phyloP scores from a whole-genome alignment of 2,888 invertebrate genomes.

The Azorinus chamasolen region DNA sequence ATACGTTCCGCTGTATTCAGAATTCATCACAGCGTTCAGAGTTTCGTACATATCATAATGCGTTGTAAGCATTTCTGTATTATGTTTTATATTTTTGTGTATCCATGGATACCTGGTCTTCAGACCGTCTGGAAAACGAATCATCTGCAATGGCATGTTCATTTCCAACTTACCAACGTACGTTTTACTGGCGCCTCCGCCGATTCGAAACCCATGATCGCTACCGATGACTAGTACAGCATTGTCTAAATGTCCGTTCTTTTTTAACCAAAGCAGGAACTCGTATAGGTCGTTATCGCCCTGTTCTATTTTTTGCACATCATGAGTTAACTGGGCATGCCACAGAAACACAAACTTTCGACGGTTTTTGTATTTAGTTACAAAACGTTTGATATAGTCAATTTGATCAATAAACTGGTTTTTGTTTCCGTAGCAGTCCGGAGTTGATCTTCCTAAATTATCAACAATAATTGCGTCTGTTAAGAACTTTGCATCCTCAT shows the following conservation, averaged over 20 bases:
- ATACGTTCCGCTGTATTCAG: not conserved
- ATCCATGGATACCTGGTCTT: conserved; percentile 89
- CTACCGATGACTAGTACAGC: conserved; percentile 88
- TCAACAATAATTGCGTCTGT: too few relatives aligned
- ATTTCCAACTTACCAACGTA: conserved; percentile 93
- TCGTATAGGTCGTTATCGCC: conserved; percentile 90
- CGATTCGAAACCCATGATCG: conserved; percentile 91
- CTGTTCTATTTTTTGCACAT: conserved; percentile 91
- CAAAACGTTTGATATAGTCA: too few relatives aligned
- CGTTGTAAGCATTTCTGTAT: conserved; percentile 91
- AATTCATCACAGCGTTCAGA: conserved; percentile 89
- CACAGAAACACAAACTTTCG: too few relatives aligned
- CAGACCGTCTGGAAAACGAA: conserved; percentile 92
- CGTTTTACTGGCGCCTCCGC: conserved; percentile 87
- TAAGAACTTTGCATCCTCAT: too few relatives aligned
- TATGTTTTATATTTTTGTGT: conserved; percentile 89
- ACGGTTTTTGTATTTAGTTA: too few relatives aligned
- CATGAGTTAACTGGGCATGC: too few relatives aligned
- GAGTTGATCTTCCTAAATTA: too few relatives aligned
- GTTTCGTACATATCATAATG: conserved; percentile 95
- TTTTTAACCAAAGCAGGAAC: conserved; percentile 88
- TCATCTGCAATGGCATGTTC: conserved; percentile 92
- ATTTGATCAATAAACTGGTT: too few relatives aligned
- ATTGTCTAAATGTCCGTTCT: conserved; percentile 70
- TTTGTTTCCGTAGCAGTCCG: too few relatives aligned